Percentiles rank a stretch among this genome's conserved stretches.
Evolutionary conservation across 2,113 vertebrate genomes (phyloP).

Genomic region (Aythya baeri): DNA sequence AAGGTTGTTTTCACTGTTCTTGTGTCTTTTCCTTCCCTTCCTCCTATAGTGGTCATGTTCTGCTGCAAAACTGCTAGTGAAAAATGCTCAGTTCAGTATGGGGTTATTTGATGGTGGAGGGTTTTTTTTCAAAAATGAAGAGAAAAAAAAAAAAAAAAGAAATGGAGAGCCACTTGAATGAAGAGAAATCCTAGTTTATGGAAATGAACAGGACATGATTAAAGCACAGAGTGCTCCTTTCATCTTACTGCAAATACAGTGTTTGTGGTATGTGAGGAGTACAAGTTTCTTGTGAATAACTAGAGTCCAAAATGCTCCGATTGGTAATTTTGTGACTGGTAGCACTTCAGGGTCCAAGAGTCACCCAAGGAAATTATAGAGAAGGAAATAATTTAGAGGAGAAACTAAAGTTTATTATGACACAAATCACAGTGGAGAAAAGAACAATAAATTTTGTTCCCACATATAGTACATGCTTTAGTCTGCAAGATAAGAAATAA

Average conservation of each 20-base stretch:
- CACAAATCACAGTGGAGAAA: neutral
- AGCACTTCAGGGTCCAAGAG: neutral
- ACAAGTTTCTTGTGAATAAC: neutral
- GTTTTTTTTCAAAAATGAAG: too few species aligned
- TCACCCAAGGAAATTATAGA: conserved; percentile 19
- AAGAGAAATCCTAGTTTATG: neutral
- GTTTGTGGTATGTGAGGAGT: conserved; percentile 4
- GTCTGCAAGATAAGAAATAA: neutral
- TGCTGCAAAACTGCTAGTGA: neutral
- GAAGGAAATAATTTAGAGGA: neutral
- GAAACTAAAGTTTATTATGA: conserved; percentile 11
- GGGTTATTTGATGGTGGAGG: neutral
- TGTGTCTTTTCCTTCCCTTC: neutral
- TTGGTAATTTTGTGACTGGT: neutral
- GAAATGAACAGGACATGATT: conserved; percentile 3
- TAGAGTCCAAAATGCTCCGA: conserved; percentile 16
- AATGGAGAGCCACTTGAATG: neutral
- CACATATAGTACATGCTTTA: neutral
- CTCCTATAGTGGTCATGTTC: neutral
- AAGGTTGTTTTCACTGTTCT: neutral
- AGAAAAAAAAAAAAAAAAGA: neutral
- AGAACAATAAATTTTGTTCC: neutral
- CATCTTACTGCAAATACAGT: neutral
- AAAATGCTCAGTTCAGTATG: neutral
- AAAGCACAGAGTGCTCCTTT: conserved; percentile 34